These are phyloP conservation scores for Turnix velox DNA, from an alignment of 2,113 vertebrate genomes.

Conservation along the genomic window DNA sequence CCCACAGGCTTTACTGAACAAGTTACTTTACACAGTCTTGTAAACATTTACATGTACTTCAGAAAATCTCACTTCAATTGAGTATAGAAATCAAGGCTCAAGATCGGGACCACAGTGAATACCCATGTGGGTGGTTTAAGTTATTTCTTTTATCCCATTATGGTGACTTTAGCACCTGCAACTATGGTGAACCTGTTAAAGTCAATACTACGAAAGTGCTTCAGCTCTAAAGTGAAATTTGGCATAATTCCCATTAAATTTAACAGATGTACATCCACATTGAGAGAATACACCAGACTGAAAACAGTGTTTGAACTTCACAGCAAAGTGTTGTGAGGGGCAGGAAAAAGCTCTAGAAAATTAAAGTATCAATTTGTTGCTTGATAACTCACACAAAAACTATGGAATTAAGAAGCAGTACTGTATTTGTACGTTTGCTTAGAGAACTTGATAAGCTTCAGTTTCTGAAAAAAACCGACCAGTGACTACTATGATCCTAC, in stretches of 20 bases:
- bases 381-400: not conserved
- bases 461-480: not conserved
- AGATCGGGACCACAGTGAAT: not conserved
- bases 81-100: not conserved
- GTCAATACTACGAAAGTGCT: not conserved
- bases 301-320: constrained; percentile 45
- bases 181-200: not conserved
- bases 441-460: not conserved
- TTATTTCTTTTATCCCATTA: not conserved
- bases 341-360: constrained; percentile 41
- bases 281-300: not conserved
- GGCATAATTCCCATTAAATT: not conserved
- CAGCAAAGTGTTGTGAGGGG: not conserved
- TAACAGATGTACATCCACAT: constrained; percentile 35
- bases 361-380: not conserved
- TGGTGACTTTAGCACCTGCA: not conserved
- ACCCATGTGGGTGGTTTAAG: not conserved
- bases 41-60: not conserved
- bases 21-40: not conserved
- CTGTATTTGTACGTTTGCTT: not conserved
- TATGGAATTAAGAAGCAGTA: rapidly evolving
- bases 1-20: not conserved
- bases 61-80: not conserved
- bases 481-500: not conserved
- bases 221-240: not conserved